Base-by-base conservation (phyloP, 1,140 invertebrate species). In the Phortica variegata region DNA sequence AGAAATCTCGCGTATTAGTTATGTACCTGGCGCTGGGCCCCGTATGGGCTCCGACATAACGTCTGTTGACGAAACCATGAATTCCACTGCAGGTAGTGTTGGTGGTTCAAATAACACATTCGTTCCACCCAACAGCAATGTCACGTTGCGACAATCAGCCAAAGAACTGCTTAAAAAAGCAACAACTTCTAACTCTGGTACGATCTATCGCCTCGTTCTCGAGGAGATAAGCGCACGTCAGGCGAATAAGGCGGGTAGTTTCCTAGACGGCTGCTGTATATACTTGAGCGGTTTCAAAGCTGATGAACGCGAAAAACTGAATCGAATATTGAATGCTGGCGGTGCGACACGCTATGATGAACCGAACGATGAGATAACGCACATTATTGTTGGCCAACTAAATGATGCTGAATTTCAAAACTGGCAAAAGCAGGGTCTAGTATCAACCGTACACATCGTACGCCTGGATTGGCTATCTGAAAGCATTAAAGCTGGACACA, bases 181-280 rank as follows among this genome's bases (percentile, higher is more conserved):
- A 16, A 66, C 59, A 2, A 26, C 26, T 8, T 40, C 43, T 26
- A 43, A 13, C 21, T n/a, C n/a, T n/a, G n/a, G n/a, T n/a, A n/a
- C n/a, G n/a, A n/a, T n/a, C n/a, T n/a, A n/a, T n/a, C n/a, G n/a
- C n/a, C n/a, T n/a, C n/a, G n/a, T 80, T 13, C 57, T 85, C 7
- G 79, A 82, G 19, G 76, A 74, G 31, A 79, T 90, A 12, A 82
- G 85, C 54, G 78, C 88, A 47, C 81, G 79, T 36, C 69, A 81
- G 49, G 84, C 84, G 3, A 89, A 88, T 70, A 82, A 80, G 60
- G 84, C 84, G 55, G 90, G 90, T 31, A 77, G 82, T 36, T 91
- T 91, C 68, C 82, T 94, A 33, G 90, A 94, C 77, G 90, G 90
- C 39, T 93, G 88, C 73, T 87, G 86, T 74, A 77, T 88, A 39